Evolutionary conservation across 92 coral and sea anemone species (phyloP), one percentile per base, ranked within the genome.

Genomic region (Actinostola sp.): DNA sequence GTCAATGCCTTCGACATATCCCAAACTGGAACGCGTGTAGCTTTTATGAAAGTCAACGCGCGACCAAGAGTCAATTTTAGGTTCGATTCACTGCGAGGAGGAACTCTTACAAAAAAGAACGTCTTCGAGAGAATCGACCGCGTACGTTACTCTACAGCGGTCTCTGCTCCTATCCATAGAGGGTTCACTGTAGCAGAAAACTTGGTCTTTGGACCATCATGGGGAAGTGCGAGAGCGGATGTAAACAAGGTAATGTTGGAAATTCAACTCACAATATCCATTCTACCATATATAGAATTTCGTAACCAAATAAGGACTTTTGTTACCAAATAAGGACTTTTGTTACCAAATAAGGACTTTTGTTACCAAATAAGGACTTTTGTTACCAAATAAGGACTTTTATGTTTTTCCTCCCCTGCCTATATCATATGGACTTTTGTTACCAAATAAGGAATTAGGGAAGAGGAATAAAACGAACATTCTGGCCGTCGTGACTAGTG

Each of bases 1-100:
- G 67, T 86, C 33, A 75, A 78, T 66, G 96, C 92, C 0, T 89
- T 89, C 33, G 81, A 86, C 27, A 65, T 89, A 13, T 32, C 60
- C 0, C 66, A 59, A 21, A 15, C 61, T 8, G 75, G 62, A 14
- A 74, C 96, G 0, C 82, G 75, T 5, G 89, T 86, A 16, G 85
- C 86, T 7, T 55, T 89, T 32, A 76, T 89, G 65, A 72, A 80
- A 30, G 83, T 59, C 38, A 78, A 81, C 33, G 31, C 62, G 27
- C 41, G 77, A 29, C 35, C 88, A 10, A 76, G 85, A 12, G 73
- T 82, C 8, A 67, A 89, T 38, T 54, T 63, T 39, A 80, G 91
- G 23, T 68, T 89, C 13, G 50, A 89, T 45, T 65, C 86, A 12
- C 54, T 63, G 44, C 76, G 60, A 51, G 30, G 79, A 23, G 49